phyloP scores from a whole-genome alignment of 2,113 vertebrate genomes.

The Coptodon bakossiorum region DNA sequence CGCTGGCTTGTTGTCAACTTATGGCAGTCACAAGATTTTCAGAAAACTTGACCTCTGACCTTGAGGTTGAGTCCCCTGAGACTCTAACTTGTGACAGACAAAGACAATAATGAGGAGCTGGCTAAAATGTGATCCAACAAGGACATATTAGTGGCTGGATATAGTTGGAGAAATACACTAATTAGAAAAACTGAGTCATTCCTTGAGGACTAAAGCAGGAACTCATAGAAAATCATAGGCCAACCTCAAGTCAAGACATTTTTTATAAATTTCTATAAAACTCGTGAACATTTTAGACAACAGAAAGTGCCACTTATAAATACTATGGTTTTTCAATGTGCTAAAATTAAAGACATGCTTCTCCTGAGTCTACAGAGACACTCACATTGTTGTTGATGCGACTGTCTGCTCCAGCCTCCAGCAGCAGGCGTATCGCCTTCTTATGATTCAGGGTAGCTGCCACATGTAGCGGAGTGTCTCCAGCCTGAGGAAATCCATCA shows the following conservation, averaged over 20 bases:
- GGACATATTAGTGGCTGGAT: background rate
- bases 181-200: background rate
- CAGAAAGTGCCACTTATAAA: background rate
- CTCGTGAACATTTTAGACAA: background rate
- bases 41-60: background rate
- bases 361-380: background rate
- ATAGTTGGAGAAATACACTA: background rate
- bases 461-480: constrained; percentile 89
- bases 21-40: background rate
- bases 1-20: background rate
- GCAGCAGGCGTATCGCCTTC: constrained; percentile 86
- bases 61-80: background rate
- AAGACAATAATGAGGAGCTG: background rate
- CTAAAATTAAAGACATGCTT: background rate
- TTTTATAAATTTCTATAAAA: background rate
- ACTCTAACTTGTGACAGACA: background rate
- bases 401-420: constrained; percentile 88
- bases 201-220: background rate
- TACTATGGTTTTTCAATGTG: background rate
- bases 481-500: constrained; percentile 67
- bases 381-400: constrained; percentile 84
- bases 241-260: background rate
- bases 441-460: constrained; percentile 92
- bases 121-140: background rate
- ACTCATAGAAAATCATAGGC: background rate